phyloP scores from a whole-genome alignment of 2,888 invertebrate species.

The Microctonus brassicae region DNA sequence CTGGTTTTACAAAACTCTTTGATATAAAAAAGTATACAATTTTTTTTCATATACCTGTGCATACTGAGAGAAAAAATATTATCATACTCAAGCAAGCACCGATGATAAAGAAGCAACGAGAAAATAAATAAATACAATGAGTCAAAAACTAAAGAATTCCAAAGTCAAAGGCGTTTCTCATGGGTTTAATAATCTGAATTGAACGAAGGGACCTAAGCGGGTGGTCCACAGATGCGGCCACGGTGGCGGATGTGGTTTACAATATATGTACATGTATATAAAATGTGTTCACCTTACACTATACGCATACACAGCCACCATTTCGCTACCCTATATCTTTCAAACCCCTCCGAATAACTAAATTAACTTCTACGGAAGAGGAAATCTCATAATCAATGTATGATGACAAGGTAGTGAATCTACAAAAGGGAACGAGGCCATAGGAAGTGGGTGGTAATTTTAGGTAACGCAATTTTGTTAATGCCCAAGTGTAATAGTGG shows the following conservation, averaged over 20 bases:
- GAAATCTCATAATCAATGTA: conserved; percentile 5
- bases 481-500: not conserved
- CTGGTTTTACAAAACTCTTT: not conserved
- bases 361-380: not conserved
- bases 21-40: not conserved
- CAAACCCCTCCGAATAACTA: not conserved
- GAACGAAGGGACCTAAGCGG: conserved; percentile 41
- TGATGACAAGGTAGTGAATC: not conserved
- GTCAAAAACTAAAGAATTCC: conserved; percentile 1
- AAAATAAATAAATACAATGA: not conserved
- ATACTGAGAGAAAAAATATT: not conserved
- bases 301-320: not conserved
- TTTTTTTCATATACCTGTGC: not conserved
- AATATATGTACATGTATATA: not conserved
- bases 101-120: not conserved
- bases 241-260: conserved; percentile 57
- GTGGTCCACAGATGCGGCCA: conserved; percentile 63
- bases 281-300: not conserved
- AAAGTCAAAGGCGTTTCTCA: conserved; percentile 26
- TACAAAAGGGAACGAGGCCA: not conserved
- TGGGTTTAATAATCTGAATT: conserved; percentile 29
- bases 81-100: not conserved
- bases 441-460: not conserved
- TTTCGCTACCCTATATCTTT: not conserved
- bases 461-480: not conserved